Evolutionary conservation across 2,888 invertebrate genomes (phyloP), one percentile per base, ranked within the genome.

Genomic region (Temnothorax ravouxi): DNA sequence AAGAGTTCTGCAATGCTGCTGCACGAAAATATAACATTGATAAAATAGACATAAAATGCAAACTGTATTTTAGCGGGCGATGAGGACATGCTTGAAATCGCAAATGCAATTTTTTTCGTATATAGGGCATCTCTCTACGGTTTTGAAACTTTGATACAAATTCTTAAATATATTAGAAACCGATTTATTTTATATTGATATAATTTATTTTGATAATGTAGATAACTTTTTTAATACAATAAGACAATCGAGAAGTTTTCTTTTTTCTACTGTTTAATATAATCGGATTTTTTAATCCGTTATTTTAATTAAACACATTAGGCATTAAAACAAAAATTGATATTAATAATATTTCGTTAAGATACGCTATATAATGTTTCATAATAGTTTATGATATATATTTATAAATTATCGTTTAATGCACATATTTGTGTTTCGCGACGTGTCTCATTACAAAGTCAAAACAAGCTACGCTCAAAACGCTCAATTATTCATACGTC

Each of bases 21-120:
- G 59, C 47, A 34, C 59, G 34, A 80, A 80, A 80, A 80, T 72
- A 80, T 72, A 80, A 80, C 72, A 47, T 61, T 71, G 59, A 80
- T 72, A 80, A 80, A 79, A 79, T 61, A 61, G 38, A 71, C 47
- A 79, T 50, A 38, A 79, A 80, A 80, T 71, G 38, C 25, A 38
- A 79, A 79, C 50, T 50, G 25, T 38, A 9, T 71, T 71, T 80
- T 72, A 59, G 18, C 50, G n/a, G n/a, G 13, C 5, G 13, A n/a
- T 34, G 59, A 71, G 11, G 21, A 47, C 18, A 47, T 79, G 38
- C 72, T 21, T 47, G 50, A 13, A 72, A 79, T 71, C 47, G 47
- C 71, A 59, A 71, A 72, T 59, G 50, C 25, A 67, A 34, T 50
- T 71, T 61, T 71, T 56, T 59, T 6, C 9, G 13, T 25, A 15